Evolutionary conservation across 2,797 vertebrate species (phyloP).

Genomic region (Capromys pilorides): DNA sequence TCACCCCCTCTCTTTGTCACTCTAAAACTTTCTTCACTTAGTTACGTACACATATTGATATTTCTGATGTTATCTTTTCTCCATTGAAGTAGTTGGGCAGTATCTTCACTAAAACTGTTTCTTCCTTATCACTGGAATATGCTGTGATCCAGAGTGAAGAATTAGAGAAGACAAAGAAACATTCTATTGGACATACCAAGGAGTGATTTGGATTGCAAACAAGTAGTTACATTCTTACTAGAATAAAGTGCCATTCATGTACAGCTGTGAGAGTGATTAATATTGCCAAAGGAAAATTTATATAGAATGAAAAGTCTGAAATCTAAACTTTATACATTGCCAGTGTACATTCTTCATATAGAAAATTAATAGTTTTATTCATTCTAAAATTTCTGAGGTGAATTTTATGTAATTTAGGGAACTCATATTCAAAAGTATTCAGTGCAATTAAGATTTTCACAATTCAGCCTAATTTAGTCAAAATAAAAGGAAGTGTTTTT

Average conservation of each 20-base stretch:
- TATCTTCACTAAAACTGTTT: not conserved
- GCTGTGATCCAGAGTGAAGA: not conserved
- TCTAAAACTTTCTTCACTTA: not conserved
- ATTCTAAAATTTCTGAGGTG: not conserved
- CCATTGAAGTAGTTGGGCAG: not conserved
- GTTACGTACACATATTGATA: not conserved
- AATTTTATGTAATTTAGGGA: not conserved
- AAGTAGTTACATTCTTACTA: not conserved
- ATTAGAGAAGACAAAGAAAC: not conserved
- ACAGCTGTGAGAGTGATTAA: not conserved
- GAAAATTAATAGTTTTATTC: not conserved
- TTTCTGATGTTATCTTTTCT: not conserved
- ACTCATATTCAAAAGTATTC: not conserved
- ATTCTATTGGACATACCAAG: not conserved
- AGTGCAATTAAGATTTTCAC: not conserved
- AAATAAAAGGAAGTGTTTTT: not conserved
- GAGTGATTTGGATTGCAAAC: not conserved
- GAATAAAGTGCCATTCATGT: not conserved
- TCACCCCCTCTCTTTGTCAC: not conserved
- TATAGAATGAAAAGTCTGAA: not conserved
- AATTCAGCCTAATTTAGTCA: not conserved
- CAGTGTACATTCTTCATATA: not conserved
- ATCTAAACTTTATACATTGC: not conserved
- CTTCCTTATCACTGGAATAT: not conserved
- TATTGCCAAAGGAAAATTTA: not conserved